Conservation (phyloP, 2,113 vertebrate species). For the Sprattus sprattus region DNA sequence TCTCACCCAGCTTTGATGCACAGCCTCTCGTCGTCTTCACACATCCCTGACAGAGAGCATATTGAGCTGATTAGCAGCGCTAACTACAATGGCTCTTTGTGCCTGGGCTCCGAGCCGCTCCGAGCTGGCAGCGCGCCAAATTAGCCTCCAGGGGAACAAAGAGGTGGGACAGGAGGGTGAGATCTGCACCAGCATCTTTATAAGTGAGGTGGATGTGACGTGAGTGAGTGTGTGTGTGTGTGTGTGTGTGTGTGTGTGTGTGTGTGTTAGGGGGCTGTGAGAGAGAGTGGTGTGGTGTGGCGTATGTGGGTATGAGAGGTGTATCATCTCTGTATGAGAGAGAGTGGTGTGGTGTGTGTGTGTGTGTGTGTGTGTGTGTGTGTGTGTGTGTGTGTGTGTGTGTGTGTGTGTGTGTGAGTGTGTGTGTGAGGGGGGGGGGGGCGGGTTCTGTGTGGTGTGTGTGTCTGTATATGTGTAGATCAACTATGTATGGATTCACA, state of each 20-base stretch:
- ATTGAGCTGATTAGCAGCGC: slow-evolving; percentile 73
- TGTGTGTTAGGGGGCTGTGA: not conserved
- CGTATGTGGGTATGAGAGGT: not conserved
- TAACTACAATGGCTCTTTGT: slow-evolving; percentile 73
- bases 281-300: not conserved
- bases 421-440: not conserved
- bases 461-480: not conserved
- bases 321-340: not conserved
- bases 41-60: slow-evolving; percentile 72
- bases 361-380: not conserved
- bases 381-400: not conserved
- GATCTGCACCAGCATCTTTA: slow-evolving; percentile 30
- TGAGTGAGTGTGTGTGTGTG: not conserved
- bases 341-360: not conserved
- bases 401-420: slow-evolving; percentile 1
- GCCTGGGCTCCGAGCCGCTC: slow-evolving; percentile 51
- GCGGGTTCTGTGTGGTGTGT: not conserved
- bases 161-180: slow-evolving; percentile 27
- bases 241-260: slow-evolving; percentile 40
- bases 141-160: slow-evolving; percentile 59
- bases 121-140: slow-evolving; percentile 65
- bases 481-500: not conserved
- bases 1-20: slow-evolving; percentile 12
- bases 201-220: not conserved
- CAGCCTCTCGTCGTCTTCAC: slow-evolving; percentile 57